Percentiles rank a stretch among this genome's conserved stretches.
Evolutionary conservation across 2,797 vertebrate species (phyloP).

Genomic region (Clarias platycephalus): DNA sequence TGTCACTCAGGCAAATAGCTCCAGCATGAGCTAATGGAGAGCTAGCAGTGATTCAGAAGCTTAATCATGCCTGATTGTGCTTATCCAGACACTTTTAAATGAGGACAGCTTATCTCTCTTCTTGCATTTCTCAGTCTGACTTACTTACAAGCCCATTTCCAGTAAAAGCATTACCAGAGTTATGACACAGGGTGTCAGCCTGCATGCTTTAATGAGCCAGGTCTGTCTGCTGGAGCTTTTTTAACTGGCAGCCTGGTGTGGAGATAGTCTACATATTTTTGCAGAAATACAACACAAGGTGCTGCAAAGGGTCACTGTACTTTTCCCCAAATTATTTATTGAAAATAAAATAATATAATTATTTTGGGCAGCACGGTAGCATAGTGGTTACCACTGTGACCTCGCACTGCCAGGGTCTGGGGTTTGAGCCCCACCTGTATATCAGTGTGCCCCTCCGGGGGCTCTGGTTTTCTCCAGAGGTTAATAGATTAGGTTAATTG

Average conservation of each 20-base stretch:
- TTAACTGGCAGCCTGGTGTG: constrained; percentile 27
- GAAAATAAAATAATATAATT: background rate
- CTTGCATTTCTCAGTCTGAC: background rate
- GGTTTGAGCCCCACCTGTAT: too few relatives aligned
- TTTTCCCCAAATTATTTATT: background rate
- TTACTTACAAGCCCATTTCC: constrained; percentile 33
- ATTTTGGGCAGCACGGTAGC: too few relatives aligned
- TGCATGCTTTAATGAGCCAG: constrained; percentile 28
- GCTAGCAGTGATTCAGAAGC: background rate
- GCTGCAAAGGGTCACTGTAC: background rate
- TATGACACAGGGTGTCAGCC: constrained; percentile 21
- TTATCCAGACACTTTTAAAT: constrained; percentile 39
- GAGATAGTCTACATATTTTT: constrained; percentile 1
- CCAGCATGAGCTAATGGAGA: constrained; percentile 29
- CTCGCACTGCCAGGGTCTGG: too few relatives aligned
- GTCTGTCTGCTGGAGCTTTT: constrained; percentile 17
- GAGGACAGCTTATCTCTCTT: constrained; percentile 8
- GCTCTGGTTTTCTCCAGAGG: too few relatives aligned
- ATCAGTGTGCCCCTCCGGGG: too few relatives aligned
- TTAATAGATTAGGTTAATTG: too few relatives aligned
- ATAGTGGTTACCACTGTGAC: too few relatives aligned
- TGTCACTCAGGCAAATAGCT: constrained; percentile 33
- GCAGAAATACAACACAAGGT: constrained; percentile 13
- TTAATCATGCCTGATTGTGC: constrained; percentile 28
- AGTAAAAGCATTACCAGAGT: constrained; percentile 22